Evolutionary conservation across 2,797 vertebrate species (phyloP).

Genomic region (Arctocebus calabarensis): DNA sequence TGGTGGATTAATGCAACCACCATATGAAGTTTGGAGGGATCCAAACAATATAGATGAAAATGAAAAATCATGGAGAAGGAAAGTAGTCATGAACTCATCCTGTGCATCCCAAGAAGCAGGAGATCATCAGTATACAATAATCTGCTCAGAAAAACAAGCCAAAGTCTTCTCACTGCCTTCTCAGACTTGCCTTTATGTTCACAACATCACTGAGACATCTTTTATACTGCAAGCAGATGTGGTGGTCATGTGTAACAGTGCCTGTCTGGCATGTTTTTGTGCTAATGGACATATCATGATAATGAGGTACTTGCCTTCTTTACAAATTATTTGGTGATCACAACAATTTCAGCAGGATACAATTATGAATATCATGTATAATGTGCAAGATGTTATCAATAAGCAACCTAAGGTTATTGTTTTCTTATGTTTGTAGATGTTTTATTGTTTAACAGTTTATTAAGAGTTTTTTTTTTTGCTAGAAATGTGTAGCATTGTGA

Average conservation of each 20-base stretch:
- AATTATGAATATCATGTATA: background rate
- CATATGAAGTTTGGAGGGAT: slow-evolving; percentile 97
- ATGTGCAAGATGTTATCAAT: background rate
- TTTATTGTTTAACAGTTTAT: slow-evolving; percentile 12
- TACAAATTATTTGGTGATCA: slow-evolving; percentile 73
- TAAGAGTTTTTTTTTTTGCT: slow-evolving; percentile 13
- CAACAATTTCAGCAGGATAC: slow-evolving; percentile 57
- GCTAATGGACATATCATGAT: slow-evolving; percentile 99
- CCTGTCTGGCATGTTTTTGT: slow-evolving; percentile 98
- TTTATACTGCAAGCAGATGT: slow-evolving; percentile 96
- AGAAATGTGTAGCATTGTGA: slow-evolving; percentile 35
- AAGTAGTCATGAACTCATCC: slow-evolving; percentile 94
- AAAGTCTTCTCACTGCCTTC: slow-evolving; percentile 98
- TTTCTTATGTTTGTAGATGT: slow-evolving; percentile 41
- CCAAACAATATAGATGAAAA: slow-evolving; percentile 92
- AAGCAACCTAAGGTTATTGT: background rate
- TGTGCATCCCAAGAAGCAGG: slow-evolving; percentile 94
- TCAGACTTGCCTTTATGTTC: slow-evolving; percentile 96
- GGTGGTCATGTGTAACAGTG: slow-evolving; percentile 94
- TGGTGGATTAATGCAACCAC: slow-evolving; percentile 92
- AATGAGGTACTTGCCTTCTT: slow-evolving; percentile 92
- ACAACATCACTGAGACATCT: slow-evolving; percentile 99
- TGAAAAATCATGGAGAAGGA: slow-evolving; percentile 93
- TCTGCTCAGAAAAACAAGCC: slow-evolving; percentile 99
- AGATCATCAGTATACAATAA: slow-evolving; percentile 96